Evolutionary conservation across 2,113 vertebrate genomes (phyloP).

Genomic region (Scalopus aquaticus): DNA sequence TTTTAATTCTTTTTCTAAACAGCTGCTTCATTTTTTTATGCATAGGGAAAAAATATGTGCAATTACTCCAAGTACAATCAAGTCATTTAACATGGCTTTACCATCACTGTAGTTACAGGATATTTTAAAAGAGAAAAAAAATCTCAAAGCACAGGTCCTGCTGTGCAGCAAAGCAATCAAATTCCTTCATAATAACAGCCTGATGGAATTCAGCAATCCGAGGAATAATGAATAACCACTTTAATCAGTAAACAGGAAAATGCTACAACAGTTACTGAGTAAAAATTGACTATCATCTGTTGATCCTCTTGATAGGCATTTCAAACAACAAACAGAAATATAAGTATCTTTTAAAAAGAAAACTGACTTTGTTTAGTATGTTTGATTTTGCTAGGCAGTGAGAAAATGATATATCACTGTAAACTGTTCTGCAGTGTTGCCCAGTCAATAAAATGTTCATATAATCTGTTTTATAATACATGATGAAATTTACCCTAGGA

Average conservation of each 20-base stretch:
- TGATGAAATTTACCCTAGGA: neutral
- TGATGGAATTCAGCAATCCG: conserved; percentile 70
- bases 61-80: conserved; percentile 77
- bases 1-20: conserved; percentile 71
- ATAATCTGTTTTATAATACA: neutral
- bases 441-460: neutral
- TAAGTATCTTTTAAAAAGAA: conserved; percentile 49
- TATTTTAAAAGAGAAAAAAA: conserved; percentile 59
- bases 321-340: conserved; percentile 84
- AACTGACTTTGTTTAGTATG: conserved; percentile 28
- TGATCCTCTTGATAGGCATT: conserved; percentile 61
- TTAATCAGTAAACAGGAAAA: conserved; percentile 77
- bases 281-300: conserved; percentile 64
- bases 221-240: conserved; percentile 75
- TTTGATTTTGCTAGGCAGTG: conserved; percentile 71
- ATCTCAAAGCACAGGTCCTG: conserved; percentile 81
- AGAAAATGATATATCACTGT: conserved; percentile 53
- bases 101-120: conserved; percentile 67
- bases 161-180: conserved; percentile 78
- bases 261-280: conserved; percentile 37
- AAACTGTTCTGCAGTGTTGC: neutral
- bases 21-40: conserved; percentile 69
- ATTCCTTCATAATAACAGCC: conserved; percentile 75
- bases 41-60: conserved; percentile 63
- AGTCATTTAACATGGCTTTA: conserved; percentile 74